Evolutionary conservation across 2,888 invertebrate species (phyloP), one percentile per base, ranked within the genome.

Genomic region (Agrochola litura): DNA sequence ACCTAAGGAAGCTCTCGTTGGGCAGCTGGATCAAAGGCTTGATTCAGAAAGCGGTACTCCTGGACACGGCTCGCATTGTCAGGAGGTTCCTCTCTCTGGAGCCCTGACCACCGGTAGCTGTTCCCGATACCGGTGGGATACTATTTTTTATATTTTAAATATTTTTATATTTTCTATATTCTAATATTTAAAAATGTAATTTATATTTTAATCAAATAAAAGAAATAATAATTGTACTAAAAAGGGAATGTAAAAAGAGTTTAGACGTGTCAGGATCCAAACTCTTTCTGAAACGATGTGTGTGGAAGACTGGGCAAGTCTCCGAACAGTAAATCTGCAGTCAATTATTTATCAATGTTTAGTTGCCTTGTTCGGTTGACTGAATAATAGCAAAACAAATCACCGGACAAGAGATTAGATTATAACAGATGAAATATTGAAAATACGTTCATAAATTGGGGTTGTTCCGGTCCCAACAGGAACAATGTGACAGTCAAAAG

Each of bases 371-470:
- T n/a, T 12, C n/a, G 73, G 49, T 41, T 54, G 73, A 49, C 9
- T 65, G 37, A 60, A 58, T 60, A 22, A 60, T 58, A 52, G 22
- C 30, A 79, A 78, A 79, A 64, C 41, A 16, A 58, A 65, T 64
- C n/a, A 43, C 52, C 16, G 43, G 37, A 65, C 72, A 54, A 72
- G 46, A 64, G 37, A 54, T 46, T 75, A 46, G 37, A 76, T 37
- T 5, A 37, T 63, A 61, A 73, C 56, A 46, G n/a, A 67, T 73
- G 30, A 77, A 77, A 74, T 56, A 56, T 73, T 72, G 58, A 79
- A 65, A 58, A 64, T 43, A 37, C 8, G 5, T 65, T 52, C 43
- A 79, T 30, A 72, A 79, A 65, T 79, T 65, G 43, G 71, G 65
- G 22, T 22, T n/a, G 30, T 60, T 72, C 72, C 78, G 52, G 80